Base-by-base conservation (phyloP, 1,140 invertebrate genomes). In the Euborellia annulipes region DNA sequence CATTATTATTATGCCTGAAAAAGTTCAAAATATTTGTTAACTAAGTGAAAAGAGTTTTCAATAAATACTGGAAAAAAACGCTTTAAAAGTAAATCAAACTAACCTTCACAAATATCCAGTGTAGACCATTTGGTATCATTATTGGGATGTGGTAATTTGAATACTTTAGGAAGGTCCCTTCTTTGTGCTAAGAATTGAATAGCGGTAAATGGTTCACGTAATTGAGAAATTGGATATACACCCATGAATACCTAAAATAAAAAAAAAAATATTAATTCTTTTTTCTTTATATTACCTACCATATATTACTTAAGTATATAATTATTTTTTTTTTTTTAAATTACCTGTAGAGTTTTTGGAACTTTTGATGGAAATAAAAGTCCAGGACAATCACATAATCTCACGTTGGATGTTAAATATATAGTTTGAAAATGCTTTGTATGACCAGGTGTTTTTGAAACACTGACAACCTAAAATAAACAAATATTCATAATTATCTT, bases 361-460 rank as follows among this genome's bases (percentile, higher is more conserved):
- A 88, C 80, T 50, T 75, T 76, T 0, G 90, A 94, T 3, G 92
- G 93, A 64, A 97, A 96, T 1, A 97, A 89, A 17, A 97, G 66
- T 17, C 92, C 93, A 2, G 93, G 92, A 66, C 90, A 95, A 63
- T 96, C 93, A 60, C 90, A 95, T 0, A 97, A 66, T 43, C 81
- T 75, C 1, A 97, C 87, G 54, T 78, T 81, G 1, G 72, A 57
- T 1, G 90, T 94, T 1, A 96, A 64, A 60, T 79, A 93, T 55
- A 96, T 95, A 0, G 93, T 97, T 65, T 97, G 93, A 57, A 96
- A 96, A 66, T 97, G 89, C 64, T 97, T 96, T 0, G 93, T 96
- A 58, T 96, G 92, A 2, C 92, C 92, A 1, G 92, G 92, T 1
- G 92, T 96, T 53, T 73, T 74, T 1, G 90, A 95, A 16, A 96